A percentile compares a stretch with the other conserved stretches of the same genome.
These are phyloP conservation scores for Arizona elegans DNA, from an alignment of 2,113 vertebrate genomes.

Conservation along the genomic window DNA sequence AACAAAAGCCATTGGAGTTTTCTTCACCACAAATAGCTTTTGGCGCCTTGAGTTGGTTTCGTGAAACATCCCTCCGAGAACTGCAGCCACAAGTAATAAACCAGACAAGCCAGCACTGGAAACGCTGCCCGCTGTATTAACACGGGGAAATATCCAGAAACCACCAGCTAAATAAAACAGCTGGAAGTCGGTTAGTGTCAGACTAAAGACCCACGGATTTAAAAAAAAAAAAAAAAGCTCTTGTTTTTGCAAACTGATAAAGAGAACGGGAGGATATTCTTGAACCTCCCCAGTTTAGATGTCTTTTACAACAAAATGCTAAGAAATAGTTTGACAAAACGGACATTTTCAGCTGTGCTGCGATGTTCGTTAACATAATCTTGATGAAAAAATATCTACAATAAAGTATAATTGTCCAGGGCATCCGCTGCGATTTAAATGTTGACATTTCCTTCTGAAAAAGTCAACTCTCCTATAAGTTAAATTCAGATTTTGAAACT, in stretches of 20 bases:
- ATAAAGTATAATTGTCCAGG: neutral
- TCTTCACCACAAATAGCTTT: conserved; percentile 39
- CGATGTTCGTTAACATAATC: no score
- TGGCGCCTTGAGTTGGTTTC: conserved; percentile 20
- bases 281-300: neutral
- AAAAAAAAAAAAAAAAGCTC: neutral
- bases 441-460: neutral
- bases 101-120: conserved; percentile 16
- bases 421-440: neutral
- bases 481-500: neutral
- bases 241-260: neutral
- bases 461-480: neutral
- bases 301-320: neutral
- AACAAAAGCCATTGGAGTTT: conserved; percentile 22
- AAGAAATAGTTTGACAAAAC: neutral
- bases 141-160: neutral
- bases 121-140: fast-evolving
- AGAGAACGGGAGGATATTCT: neutral
- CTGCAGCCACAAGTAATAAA: neutral
- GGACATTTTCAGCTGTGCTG: neutral
- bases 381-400: neutral
- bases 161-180: neutral
- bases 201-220: neutral
- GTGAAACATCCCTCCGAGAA: conserved; percentile 13
- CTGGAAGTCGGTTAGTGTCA: neutral